Percentiles rank a stretch among this genome's conserved stretches.
Conservation (phyloP, 2,113 vertebrate species). For the Nettapus auritus region DNA sequence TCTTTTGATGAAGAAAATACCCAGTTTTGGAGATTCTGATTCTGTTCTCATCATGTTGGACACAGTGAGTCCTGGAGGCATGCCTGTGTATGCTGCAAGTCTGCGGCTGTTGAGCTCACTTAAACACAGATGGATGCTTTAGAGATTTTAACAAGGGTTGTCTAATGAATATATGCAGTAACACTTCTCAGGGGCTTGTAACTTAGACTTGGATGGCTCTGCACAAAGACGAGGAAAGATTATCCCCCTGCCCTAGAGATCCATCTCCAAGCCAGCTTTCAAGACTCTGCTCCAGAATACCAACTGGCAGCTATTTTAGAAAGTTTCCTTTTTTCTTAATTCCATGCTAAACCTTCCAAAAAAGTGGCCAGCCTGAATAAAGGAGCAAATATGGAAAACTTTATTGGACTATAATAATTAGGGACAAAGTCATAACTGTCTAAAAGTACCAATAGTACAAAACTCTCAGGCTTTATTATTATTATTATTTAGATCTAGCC, state of each 20-base stretch:
- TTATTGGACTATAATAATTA: too few relatives aligned
- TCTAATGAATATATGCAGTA: neutral
- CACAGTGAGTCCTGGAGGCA: neutral
- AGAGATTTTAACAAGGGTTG: neutral
- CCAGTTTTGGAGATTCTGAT: neutral
- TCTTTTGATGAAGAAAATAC: neutral
- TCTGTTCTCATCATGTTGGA: neutral
- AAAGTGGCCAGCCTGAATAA: neutral
- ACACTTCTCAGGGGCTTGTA: conserved; percentile 24
- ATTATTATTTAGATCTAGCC: neutral
- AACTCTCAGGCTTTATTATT: neutral
- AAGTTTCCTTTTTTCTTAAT: neutral
- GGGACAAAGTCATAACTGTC: too few relatives aligned
- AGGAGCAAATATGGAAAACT: neutral
- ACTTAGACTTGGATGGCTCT: neutral
- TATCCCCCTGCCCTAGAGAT: neutral
- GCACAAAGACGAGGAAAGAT: neutral
- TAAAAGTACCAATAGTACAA: neutral
- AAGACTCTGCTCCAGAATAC: neutral
- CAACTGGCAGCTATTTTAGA: neutral
- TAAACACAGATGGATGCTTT: neutral
- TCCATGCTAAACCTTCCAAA: neutral
- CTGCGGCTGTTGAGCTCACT: neutral
- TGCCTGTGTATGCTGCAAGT: neutral
- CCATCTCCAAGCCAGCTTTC: conserved; percentile 8